Conservation (phyloP, 1,140 invertebrate genomes). For the Dufourea novaeangliae region DNA sequence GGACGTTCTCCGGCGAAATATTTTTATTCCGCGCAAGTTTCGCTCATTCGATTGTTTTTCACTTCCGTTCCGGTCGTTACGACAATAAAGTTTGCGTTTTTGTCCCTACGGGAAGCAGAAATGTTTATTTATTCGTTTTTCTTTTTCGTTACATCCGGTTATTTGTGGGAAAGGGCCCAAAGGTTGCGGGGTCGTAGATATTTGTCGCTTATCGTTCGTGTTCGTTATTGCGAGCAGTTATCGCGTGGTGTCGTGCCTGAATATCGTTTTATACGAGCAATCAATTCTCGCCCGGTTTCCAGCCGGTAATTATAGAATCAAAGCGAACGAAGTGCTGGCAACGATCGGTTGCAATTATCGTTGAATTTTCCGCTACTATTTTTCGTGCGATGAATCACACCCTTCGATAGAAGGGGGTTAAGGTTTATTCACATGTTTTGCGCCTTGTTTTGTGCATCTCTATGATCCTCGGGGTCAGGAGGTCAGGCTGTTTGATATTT, state of each 20-base stretch:
- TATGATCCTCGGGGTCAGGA: conserved; percentile 28
- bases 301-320: conserved; percentile 17
- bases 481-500: conserved; percentile 38
- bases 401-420: neutral
- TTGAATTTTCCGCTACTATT: neutral
- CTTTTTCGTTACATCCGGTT: too few relatives aligned
- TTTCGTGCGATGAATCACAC: neutral
- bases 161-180: neutral
- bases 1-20: neutral
- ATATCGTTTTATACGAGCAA: conserved; percentile 8
- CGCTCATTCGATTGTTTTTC: neutral
- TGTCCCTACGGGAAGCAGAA: neutral
- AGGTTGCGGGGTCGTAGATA: neutral
- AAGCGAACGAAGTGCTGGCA: neutral
- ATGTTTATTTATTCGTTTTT: neutral
- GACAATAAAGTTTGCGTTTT: neutral
- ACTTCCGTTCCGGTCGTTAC: too few relatives aligned
- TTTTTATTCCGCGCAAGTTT: neutral
- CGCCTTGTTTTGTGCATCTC: conserved; percentile 6
- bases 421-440: neutral
- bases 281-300: neutral
- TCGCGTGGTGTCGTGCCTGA: neutral
- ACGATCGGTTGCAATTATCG: neutral
- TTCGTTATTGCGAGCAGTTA: neutral
- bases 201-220: neutral